Evolutionary conservation across 1,140 invertebrate genomes (phyloP), one percentile per base, ranked within the genome.

Genomic region (Brachionus paranguensis): DNA sequence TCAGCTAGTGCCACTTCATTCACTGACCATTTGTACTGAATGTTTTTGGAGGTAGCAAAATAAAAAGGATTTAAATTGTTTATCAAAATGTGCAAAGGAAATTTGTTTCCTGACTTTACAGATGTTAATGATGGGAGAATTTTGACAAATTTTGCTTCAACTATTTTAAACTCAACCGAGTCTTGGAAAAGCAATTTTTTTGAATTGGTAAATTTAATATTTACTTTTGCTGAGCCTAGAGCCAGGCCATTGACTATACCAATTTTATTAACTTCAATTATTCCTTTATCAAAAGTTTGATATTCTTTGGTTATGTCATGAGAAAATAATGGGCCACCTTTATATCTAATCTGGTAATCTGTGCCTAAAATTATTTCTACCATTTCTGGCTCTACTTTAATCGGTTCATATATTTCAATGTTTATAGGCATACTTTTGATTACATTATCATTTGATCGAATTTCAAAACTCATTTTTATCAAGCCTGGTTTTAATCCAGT

Each of bases 21-120:
- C 12, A 72, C 29, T 72, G 68, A 14, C 68, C 68, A 72, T 43
- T 72, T 72, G 7, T 72, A 72, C 17, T 43, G 29, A 20, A 72
- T 43, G 7, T 24, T 72, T 45, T 41, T 72, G 7, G 33, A 72
- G 8, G 14, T 72, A n/a, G 68, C 68, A 72, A 72, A 72, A 43
- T 72, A 17, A 43, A 72, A 72, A 11, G 68, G 68, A 20, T 43
- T 72, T 43, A 72, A 72, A 72, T 72, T 72, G 17, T 72, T 72
- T 8, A n/a, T 17, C 8, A 43, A 45, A 43, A 72, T 14, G 17
- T 72, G 37, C 4, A 72, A 10, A n/a, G 29, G 29, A 72, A 72
- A 43, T 41, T 41, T 72, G 43, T 72, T 72, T 43, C 68, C 37
- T 17, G 37, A 43, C 20, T 72, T 72, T 14, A 72, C 43, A 12